These are phyloP conservation scores for Scaptomyza montana DNA, from an alignment of 1,140 invertebrate species.

Conservation along the genomic window DNA sequence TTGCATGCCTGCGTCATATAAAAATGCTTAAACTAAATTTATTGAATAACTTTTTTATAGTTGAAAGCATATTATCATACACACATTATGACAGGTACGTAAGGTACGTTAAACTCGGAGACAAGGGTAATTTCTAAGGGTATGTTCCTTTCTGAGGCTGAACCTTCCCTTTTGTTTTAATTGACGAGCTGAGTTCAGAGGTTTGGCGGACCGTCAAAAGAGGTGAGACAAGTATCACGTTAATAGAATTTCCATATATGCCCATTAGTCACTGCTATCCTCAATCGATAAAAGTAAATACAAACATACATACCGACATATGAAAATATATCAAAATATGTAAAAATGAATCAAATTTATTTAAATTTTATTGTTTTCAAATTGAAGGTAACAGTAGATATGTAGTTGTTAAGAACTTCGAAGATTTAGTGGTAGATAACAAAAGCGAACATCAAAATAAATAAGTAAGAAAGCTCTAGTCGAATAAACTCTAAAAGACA, in stretches of 20 bases:
- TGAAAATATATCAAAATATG: slow-evolving; percentile 7
- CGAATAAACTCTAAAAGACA: too few relatives aligned
- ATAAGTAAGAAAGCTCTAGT: too few relatives aligned
- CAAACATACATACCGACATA: too few relatives aligned
- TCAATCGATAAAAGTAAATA: not conserved
- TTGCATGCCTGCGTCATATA: too few relatives aligned
- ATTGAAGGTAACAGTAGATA: not conserved
- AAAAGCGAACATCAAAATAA: too few relatives aligned
- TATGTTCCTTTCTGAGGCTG: not conserved
- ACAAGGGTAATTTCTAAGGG: not conserved
- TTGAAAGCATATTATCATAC: too few relatives aligned
- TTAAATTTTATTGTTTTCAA: not conserved
- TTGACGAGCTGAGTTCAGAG: slow-evolving; percentile 63
- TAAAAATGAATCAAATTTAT: not conserved
- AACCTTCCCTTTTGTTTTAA: slow-evolving; percentile 41
- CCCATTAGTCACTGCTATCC: slow-evolving; percentile 56
- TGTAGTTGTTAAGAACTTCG: not conserved
- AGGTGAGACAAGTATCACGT: slow-evolving; percentile 21
- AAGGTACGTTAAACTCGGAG: too few relatives aligned
- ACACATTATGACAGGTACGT: too few relatives aligned
- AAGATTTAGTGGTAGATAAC: too few relatives aligned
- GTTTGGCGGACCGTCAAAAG: slow-evolving; percentile 46
- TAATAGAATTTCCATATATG: slow-evolving; percentile 79
- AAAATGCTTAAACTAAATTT: too few relatives aligned
- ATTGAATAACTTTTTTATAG: not conserved